Conservation (phyloP, 2,113 vertebrate species). For the Silurus meridionalis region DNA sequence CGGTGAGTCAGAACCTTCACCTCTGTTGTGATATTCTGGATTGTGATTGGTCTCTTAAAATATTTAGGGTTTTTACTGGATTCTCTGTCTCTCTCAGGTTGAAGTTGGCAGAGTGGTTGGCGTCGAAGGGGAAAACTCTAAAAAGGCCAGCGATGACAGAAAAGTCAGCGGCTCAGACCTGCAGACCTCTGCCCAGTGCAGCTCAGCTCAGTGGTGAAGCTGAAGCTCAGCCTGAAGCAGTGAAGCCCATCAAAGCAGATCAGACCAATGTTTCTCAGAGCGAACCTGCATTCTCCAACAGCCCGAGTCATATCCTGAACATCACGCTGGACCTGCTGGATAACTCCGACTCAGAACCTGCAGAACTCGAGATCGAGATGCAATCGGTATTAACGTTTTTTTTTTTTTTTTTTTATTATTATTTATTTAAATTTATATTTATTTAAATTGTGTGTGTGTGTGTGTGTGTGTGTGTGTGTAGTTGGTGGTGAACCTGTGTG, state of each 20-base stretch:
- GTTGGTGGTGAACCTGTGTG: constrained; percentile 76
- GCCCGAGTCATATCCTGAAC: constrained; percentile 58
- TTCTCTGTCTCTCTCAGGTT: constrained; percentile 63
- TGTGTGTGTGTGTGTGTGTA: constrained; percentile 28
- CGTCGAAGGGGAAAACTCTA: constrained; percentile 76
- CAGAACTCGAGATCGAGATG: constrained; percentile 59
- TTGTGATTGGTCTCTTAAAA: neutral
- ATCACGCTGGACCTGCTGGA: constrained; percentile 67
- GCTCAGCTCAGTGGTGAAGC: neutral
- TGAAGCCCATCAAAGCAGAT: neutral
- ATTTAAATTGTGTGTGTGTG: neutral
- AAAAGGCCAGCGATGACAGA: constrained; percentile 73
- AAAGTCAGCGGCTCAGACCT: constrained; percentile 19
- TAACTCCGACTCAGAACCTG: constrained; percentile 56
- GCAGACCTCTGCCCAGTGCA: constrained; percentile 22
- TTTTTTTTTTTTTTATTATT: neutral
- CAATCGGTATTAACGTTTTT: constrained; percentile 61
- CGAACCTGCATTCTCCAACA: neutral
- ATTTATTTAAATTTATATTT: neutral
- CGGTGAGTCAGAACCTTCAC: constrained; percentile 66
- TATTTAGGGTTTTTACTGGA: too few relatives aligned
- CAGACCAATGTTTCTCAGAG: constrained; percentile 9
- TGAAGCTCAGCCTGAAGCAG: neutral
- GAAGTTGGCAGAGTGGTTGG: constrained; percentile 78
- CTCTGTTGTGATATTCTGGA: neutral